Evolutionary conservation across 2,797 vertebrate species (phyloP).

Genomic region (Gallirallus australis): DNA sequence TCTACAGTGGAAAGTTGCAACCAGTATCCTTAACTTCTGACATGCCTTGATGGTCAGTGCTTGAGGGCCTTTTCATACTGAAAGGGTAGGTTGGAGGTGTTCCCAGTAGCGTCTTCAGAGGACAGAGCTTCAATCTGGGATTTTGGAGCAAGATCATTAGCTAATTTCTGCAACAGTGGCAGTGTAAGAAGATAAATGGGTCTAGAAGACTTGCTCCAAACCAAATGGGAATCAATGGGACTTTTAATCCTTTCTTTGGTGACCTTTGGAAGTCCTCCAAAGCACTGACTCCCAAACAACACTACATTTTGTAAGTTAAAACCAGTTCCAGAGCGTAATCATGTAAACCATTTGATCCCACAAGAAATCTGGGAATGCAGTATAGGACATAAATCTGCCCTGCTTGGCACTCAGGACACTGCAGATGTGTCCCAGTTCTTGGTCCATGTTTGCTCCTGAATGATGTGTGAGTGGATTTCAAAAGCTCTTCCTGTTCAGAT

Average conservation of each 20-base stretch:
- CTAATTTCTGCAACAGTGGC: not conserved
- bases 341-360: not conserved
- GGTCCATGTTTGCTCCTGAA: not conserved
- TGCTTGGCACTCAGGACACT: not conserved
- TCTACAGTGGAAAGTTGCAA: not conserved
- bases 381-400: not conserved
- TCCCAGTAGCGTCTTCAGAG: not conserved
- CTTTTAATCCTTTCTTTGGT: not conserved
- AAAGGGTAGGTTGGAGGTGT: accelerated
- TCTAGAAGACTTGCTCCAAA: not conserved
- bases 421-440: not conserved
- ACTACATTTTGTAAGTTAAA: not conserved
- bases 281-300: not conserved
- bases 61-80: not conserved
- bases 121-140: not conserved
- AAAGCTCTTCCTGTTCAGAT: not conserved
- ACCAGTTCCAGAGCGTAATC: not conserved
- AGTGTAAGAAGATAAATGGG: not conserved
- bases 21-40: not conserved
- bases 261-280: not conserved
- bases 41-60: not conserved
- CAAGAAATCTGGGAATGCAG: not conserved
- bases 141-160: not conserved
- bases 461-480: not conserved
- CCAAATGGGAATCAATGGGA: not conserved